Base-by-base conservation (phyloP, 2,888 invertebrate genomes). In the Melikaiella ostensackeni region DNA sequence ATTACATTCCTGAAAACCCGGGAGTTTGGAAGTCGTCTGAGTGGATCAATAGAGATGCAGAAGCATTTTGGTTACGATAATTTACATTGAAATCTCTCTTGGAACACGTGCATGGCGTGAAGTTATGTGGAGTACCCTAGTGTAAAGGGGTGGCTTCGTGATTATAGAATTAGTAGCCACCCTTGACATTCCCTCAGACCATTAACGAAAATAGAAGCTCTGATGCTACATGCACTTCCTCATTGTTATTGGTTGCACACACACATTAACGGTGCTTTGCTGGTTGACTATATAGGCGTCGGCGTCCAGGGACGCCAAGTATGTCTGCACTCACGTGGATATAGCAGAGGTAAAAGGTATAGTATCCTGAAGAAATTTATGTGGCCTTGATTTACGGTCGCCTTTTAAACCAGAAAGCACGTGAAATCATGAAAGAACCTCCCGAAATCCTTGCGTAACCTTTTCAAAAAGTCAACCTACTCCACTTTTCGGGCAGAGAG, bases 381-480 rank as follows among this genome's bases (percentile, higher is more conserved):
- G 76, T 79, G 80, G 79, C 81, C 81, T 80, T 80, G 80, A 77
- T 77, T 80, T 80, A 80, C 73, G 74, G 33, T 80, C 73, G 77
- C 79, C 77, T 80, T 81, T 81, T 75, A 80, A 80, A 79, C 78
- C 75, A 50, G 73, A 82, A 79, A 79, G 78, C 50, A 50, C n/a
- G 70, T 27, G 66, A 50, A 46, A 46, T 30, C 70, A 30, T 70
- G 70, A 50, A 42, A 55, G 74, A 83, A 81, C 70, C 78, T 81
- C 81, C 81, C 82, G 80, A 76, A 77, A 77, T 80, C 57, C 80
- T 84, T 76, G 77, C 79, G 79, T 83, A 82, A 84, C 80, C 75
- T 66, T 78, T 75, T 59, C 75, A 75, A 84, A 84, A 84, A 74
- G 75, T 73, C 79, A 82, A 81, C 86, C 80, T 84, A 78, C 64